phyloP scores from a whole-genome alignment of 2,113 vertebrate genomes.

The Lepisosteus osseus region DNA sequence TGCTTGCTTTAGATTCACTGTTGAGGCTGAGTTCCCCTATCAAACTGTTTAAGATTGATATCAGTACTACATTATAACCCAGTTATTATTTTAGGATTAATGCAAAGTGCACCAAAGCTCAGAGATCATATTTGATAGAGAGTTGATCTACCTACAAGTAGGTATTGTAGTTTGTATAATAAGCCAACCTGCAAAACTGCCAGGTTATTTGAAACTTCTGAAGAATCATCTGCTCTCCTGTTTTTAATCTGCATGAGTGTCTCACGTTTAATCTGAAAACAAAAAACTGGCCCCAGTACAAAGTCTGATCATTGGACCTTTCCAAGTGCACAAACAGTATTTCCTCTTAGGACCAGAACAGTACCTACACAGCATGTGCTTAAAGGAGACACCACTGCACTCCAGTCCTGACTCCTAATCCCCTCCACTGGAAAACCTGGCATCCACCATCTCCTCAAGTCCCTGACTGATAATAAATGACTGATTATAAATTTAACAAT shows the following conservation, averaged over 20 bases:
- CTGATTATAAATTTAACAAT: too few relatives aligned
- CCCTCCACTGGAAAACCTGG: too few relatives aligned
- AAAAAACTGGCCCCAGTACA: too few relatives aligned
- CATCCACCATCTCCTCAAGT: too few relatives aligned
- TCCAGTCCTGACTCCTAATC: too few relatives aligned
- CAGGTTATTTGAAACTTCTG: conserved; percentile 22
- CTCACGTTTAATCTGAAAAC: too few relatives aligned
- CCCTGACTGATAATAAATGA: too few relatives aligned
- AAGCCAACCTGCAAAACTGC: conserved; percentile 28
- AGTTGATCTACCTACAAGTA: conserved; percentile 30
- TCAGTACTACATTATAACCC: conserved; percentile 29
- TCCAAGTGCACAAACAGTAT: too few relatives aligned
- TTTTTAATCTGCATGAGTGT: conserved; percentile 18
- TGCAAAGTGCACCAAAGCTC: conserved; percentile 36
- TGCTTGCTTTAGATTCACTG: background rate
- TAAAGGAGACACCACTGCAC: too few relatives aligned
- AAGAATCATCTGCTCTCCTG: conserved; percentile 18
- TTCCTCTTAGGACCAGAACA: too few relatives aligned
- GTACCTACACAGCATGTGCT: too few relatives aligned
- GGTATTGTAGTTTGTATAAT: conserved; percentile 10
- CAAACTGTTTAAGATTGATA: conserved; percentile 9
- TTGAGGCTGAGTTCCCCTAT: background rate
- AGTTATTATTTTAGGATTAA: conserved; percentile 53
- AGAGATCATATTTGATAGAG: conserved; percentile 40
- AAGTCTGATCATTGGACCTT: too few relatives aligned